phyloP scores from a whole-genome alignment of 2,113 vertebrate species.

The Pseudorasbora parva region DNA sequence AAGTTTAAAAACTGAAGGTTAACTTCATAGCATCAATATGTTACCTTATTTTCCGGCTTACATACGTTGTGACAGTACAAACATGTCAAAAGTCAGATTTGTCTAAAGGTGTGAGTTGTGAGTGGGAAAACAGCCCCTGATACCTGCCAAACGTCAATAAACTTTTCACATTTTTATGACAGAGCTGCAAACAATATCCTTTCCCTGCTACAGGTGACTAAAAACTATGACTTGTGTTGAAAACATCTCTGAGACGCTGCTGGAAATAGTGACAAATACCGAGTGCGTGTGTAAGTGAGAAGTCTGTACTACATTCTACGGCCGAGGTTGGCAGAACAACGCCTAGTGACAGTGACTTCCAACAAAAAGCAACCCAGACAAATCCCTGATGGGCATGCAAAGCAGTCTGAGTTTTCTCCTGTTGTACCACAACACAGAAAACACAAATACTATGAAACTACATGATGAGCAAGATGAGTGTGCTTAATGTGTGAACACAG shows the following conservation, averaged over 20 bases:
- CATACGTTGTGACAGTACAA: not conserved
- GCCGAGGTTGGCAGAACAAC: not conserved
- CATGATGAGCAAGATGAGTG: slow-evolving; percentile 32
- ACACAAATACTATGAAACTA: slow-evolving; percentile 24
- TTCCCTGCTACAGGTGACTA: not conserved
- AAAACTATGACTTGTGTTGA: not conserved
- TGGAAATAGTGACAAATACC: slow-evolving; percentile 1
- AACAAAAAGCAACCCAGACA: not conserved
- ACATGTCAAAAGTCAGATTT: not conserved
- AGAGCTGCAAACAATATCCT: not conserved
- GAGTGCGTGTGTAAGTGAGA: not conserved
- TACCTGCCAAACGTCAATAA: not conserved
- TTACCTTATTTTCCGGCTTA: not conserved
- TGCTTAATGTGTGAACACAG: slow-evolving; percentile 7
- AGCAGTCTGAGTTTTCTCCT: slow-evolving; percentile 37
- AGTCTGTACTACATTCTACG: not conserved
- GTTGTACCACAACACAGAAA: slow-evolving; percentile 33
- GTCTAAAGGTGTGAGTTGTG: not conserved
- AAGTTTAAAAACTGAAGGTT: not conserved
- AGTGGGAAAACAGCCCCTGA: not conserved
- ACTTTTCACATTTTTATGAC: not conserved
- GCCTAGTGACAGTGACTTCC: slow-evolving; percentile 1
- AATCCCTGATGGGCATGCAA: slow-evolving; percentile 11
- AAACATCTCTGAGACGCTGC: not conserved
- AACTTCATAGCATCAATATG: not conserved